Percentiles rank a stretch among this genome's conserved stretches.
phyloP scores from a whole-genome alignment of 2,888 invertebrate species.

The Aradus depressus region DNA sequence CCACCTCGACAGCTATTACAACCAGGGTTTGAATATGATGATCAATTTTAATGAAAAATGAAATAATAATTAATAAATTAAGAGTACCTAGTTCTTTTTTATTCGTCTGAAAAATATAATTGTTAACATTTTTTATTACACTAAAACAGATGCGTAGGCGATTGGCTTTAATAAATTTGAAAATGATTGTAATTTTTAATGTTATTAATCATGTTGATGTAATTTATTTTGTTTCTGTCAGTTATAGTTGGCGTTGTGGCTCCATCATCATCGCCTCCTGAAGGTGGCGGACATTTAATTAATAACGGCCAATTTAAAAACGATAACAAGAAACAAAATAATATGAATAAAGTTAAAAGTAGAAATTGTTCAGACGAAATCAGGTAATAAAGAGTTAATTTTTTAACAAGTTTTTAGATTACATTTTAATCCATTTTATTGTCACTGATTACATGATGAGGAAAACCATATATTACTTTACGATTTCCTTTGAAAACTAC shows the following conservation, averaged over 20 bases:
- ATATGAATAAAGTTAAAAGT: constrained; percentile 9
- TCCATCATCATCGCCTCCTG: constrained; percentile 24
- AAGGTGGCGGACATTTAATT: constrained; percentile 11
- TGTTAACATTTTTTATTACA: background rate
- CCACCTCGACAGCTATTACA: too few relatives aligned
- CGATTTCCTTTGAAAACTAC: too few relatives aligned
- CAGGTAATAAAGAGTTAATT: constrained; percentile 5
- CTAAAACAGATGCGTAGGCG: too few relatives aligned
- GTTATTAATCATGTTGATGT: background rate
- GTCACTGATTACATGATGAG: too few relatives aligned
- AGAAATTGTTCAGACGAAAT: constrained; percentile 18
- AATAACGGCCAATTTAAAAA: constrained; percentile 6
- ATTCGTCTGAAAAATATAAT: background rate
- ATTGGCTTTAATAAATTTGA: background rate
- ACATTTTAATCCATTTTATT: too few relatives aligned
- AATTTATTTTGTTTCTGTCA: constrained; percentile 15
- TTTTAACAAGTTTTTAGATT: background rate
- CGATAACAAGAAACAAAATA: constrained; percentile 9
- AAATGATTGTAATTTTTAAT: background rate
- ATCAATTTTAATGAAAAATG: too few relatives aligned
- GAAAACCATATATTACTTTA: too few relatives aligned
- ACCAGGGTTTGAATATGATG: too few relatives aligned
- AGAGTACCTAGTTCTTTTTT: too few relatives aligned
- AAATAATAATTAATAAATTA: too few relatives aligned
- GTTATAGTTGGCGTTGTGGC: constrained; percentile 29